phyloP scores from a whole-genome alignment of 92 coral and sea anemone species.

The Parazoanthus atlanticus region DNA sequence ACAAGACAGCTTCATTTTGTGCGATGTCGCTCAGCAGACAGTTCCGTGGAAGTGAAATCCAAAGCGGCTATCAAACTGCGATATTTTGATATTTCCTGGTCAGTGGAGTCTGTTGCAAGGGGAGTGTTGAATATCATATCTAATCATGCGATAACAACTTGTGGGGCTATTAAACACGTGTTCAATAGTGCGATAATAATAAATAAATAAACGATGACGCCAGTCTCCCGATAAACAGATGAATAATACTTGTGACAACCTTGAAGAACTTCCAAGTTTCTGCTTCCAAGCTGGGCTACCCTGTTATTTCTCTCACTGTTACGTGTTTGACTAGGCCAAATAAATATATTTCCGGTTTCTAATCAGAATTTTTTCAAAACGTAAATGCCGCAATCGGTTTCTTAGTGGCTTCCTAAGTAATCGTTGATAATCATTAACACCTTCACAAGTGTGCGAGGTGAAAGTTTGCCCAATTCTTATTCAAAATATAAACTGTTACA shows the following conservation, averaged over 20 bases:
- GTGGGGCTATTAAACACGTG: not conserved
- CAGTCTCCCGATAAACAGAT: not conserved
- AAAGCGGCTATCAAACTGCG: not conserved
- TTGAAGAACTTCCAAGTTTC: not conserved
- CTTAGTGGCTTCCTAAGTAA: no score
- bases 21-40: not conserved
- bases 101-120: not conserved
- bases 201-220: not conserved
- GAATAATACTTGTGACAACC: not conserved
- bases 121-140: not conserved
- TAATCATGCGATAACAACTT: not conserved
- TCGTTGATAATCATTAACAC: no score
- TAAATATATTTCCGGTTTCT: no score
- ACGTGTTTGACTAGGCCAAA: no score
- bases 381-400: no score
- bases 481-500: no score
- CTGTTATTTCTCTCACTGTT: not conserved
- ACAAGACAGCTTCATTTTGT: constrained; percentile 18
- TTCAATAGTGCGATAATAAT: not conserved
- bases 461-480: no score
- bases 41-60: not conserved
- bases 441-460: no score
- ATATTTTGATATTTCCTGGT: not conserved
- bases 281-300: not conserved
- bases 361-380: no score